Conservation (phyloP, 2,797 vertebrate genomes). For the Lacerta agilis region DNA sequence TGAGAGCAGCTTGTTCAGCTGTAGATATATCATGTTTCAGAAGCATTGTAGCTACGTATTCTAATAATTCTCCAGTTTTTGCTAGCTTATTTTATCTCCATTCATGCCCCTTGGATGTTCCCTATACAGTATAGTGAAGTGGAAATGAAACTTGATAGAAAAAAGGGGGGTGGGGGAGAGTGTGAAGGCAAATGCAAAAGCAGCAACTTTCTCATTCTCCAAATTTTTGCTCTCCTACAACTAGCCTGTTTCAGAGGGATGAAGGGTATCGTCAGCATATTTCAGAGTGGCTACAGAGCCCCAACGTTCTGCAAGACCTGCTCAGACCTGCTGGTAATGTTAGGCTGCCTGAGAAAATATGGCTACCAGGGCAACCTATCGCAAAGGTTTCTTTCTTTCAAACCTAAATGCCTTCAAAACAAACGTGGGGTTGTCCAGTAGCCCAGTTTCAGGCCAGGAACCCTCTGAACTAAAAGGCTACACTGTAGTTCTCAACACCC, state of each 20-base stretch:
- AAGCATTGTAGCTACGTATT: not conserved
- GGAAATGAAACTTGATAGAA: not conserved
- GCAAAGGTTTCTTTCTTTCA: not conserved
- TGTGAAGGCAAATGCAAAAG: not conserved
- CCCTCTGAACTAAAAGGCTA: not conserved
- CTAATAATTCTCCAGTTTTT: not conserved
- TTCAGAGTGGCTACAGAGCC: not conserved
- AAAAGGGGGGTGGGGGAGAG: not conserved
- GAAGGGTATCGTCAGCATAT: not conserved
- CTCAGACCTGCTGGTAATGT: not conserved
- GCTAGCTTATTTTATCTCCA: not conserved
- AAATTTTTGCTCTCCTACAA: not conserved
- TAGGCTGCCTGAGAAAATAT: not conserved
- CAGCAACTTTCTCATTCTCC: not conserved
- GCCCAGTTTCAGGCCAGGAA: not conserved
- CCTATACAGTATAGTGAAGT: not conserved
- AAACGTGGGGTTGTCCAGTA: not conserved
- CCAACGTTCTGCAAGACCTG: not conserved
- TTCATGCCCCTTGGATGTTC: not conserved
- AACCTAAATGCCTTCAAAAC: not conserved
- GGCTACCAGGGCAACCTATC: not conserved
- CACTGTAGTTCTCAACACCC: not conserved
- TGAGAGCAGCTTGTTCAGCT: not conserved
- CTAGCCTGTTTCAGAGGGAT: not conserved
- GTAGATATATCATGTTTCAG: not conserved